Evolutionary conservation across 2,797 vertebrate genomes (phyloP).

Genomic region (Hemibagrus guttatus): DNA sequence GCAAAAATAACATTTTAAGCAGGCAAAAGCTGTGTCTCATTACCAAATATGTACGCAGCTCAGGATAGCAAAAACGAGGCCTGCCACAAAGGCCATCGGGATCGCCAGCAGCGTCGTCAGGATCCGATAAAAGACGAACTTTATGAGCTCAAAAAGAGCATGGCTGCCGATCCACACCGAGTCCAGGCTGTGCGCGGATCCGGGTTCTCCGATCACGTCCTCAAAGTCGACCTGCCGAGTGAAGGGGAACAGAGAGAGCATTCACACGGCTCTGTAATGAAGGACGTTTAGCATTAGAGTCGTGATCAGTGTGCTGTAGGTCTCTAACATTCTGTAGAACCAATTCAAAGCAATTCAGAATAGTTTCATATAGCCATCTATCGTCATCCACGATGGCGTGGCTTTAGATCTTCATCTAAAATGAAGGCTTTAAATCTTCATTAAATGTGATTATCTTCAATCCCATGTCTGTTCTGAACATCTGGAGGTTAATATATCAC

Average conservation of each 20-base stretch:
- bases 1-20: constrained; percentile 18
- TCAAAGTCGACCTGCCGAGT: constrained; percentile 84
- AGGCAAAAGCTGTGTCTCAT: constrained; percentile 56
- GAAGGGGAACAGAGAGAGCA: constrained; percentile 15
- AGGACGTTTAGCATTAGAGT: not conserved
- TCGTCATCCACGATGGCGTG: not conserved
- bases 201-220: constrained; percentile 90
- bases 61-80: constrained; percentile 83
- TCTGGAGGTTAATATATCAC: not conserved
- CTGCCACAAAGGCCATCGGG: constrained; percentile 84
- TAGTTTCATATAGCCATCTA: not conserved
- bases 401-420: not conserved
- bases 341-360: no score
- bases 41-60: constrained; percentile 96
- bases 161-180: constrained; percentile 93
- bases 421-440: not conserved
- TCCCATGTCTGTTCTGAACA: not conserved
- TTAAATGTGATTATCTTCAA: not conserved
- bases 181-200: constrained; percentile 87
- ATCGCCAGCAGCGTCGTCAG: constrained; percentile 86
- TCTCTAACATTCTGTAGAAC: not conserved
- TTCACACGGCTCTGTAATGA: not conserved
- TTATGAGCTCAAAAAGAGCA: constrained; percentile 87
- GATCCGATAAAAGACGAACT: constrained; percentile 85
- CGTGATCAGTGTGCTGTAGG: not conserved